Evolutionary conservation across 2,888 invertebrate genomes (phyloP).

Genomic region (Orchestes rusci): DNA sequence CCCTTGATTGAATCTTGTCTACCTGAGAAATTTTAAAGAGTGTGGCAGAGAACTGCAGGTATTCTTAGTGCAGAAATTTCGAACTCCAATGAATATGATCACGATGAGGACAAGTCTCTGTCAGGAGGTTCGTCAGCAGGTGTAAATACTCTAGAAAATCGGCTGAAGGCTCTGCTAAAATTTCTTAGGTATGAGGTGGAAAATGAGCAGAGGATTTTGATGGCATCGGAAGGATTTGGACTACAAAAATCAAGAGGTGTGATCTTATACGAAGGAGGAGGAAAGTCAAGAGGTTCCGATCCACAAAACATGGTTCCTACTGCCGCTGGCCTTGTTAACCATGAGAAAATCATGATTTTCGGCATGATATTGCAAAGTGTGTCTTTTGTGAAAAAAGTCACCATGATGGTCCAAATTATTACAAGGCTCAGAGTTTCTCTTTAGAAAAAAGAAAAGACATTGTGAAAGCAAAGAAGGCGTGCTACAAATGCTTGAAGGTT

Average conservation of each 20-base stretch:
- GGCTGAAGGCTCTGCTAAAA: constrained; percentile 7
- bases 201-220: constrained; percentile 8
- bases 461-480: no score
- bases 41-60: background rate
- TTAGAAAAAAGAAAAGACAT: constrained; percentile 4
- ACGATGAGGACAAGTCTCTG: background rate
- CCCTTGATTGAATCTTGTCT: no score
- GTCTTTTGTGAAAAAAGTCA: no score
- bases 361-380: background rate
- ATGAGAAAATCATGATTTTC: background rate
- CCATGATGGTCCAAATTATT: no score
- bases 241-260: no score
- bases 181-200: constrained; percentile 9
- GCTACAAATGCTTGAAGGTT: no score
- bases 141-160: constrained; percentile 3
- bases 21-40: background rate
- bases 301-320: background rate
- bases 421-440: constrained; percentile 2
- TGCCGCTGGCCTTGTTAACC: background rate
- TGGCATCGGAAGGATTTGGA: constrained; percentile 12
- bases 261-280: background rate
- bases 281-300: background rate
- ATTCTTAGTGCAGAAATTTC: background rate
- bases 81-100: no score
- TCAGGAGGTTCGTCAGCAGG: background rate